These are phyloP conservation scores for Drosophila watanabei DNA, from an alignment of 1,140 invertebrate genomes.

Conservation along the genomic window DNA sequence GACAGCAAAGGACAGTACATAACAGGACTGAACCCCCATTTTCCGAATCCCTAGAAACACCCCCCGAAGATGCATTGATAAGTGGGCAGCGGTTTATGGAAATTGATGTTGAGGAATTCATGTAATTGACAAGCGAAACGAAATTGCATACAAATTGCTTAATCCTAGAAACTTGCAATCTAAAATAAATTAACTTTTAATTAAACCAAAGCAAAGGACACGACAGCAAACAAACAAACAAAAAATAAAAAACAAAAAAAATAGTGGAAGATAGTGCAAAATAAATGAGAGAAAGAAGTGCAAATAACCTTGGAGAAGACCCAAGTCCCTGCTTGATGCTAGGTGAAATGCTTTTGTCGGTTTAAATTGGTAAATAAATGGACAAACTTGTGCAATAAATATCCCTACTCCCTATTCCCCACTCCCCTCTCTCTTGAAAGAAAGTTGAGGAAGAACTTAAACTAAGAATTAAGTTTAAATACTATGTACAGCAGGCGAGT, in stretches of 20 bases:
- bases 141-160: slow-evolving; percentile 75
- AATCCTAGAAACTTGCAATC: slow-evolving; percentile 48
- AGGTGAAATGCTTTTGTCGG: slow-evolving; percentile 11
- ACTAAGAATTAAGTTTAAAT: slow-evolving; percentile 41
- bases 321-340: background rate
- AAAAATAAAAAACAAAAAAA: background rate
- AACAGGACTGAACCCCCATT: background rate
- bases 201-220: slow-evolving; percentile 28
- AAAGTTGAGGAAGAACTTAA: slow-evolving; percentile 16
- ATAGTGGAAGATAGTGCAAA: slow-evolving; percentile 2
- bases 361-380: slow-evolving; percentile 19
- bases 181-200: slow-evolving; percentile 79
- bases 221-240: slow-evolving; percentile 11
- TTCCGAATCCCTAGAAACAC: background rate
- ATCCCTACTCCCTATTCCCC: background rate
- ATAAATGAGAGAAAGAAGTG: slow-evolving; percentile 2
- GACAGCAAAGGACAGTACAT: slow-evolving; percentile 8
- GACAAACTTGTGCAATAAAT: slow-evolving; percentile 9
- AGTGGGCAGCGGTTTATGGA: slow-evolving; percentile 70
- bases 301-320: background rate
- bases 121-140: slow-evolving; percentile 63
- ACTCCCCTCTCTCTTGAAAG: background rate
- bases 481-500: slow-evolving; percentile 28
- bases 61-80: slow-evolving; percentile 31
- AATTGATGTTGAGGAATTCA: slow-evolving; percentile 56